Evolutionary conservation across 2,113 vertebrate species (phyloP).

Genomic region (Lanius collurio): DNA sequence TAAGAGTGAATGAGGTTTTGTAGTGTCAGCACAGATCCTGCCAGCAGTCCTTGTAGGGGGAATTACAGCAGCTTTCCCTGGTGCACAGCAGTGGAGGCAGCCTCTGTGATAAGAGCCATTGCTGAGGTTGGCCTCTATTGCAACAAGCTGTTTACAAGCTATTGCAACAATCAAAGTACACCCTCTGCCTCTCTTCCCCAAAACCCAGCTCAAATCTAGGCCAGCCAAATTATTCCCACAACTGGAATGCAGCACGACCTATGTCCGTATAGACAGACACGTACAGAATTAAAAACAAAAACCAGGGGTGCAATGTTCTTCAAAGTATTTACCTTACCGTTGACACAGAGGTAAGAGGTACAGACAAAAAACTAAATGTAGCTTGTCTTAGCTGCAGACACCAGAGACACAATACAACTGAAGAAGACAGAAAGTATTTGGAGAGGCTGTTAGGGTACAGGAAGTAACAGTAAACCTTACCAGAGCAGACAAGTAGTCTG

Average conservation of each 20-base stretch:
- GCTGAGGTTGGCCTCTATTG: background rate
- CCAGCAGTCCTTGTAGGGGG: background rate
- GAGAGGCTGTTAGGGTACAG: background rate
- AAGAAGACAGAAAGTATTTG: background rate
- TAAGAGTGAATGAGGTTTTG: background rate
- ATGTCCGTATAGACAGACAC: background rate
- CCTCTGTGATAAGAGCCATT: background rate
- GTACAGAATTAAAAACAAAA: background rate
- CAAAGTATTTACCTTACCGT: background rate
- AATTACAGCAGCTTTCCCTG: background rate
- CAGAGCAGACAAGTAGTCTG: background rate
- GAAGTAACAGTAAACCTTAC: background rate
- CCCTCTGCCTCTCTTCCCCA: background rate
- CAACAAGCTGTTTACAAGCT: background rate
- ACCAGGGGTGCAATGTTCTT: background rate
- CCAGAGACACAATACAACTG: background rate
- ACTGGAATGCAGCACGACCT: background rate
- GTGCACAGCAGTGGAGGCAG: accelerated
- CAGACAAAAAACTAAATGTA: background rate
- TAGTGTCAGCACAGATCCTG: background rate
- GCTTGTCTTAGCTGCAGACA: background rate
- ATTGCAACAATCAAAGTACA: background rate
- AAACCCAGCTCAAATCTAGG: background rate
- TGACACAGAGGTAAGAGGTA: background rate
- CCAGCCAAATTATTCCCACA: background rate